Conservation (phyloP, 2,113 vertebrate species). For the Anas platyrhynchos region DNA sequence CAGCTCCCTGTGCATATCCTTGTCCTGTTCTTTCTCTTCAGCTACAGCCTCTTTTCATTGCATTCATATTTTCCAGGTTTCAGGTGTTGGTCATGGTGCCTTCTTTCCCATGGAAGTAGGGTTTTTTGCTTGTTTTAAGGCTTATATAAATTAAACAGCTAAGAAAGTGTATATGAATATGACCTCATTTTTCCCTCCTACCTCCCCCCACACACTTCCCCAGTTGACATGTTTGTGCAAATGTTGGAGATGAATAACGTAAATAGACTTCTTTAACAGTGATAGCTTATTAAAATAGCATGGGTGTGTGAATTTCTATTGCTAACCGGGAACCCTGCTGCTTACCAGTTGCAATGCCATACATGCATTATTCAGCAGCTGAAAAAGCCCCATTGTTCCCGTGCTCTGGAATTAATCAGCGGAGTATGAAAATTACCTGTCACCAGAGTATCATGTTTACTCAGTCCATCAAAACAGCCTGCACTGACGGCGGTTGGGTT, state of each 20-base stretch:
- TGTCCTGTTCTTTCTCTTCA: neutral
- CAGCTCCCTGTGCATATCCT: neutral
- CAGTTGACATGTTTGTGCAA: slow-evolving; percentile 68
- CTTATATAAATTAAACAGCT: slow-evolving; percentile 67
- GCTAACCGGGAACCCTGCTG: slow-evolving; percentile 64
- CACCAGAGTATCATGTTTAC: slow-evolving; percentile 59
- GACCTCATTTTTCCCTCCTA: slow-evolving; percentile 69
- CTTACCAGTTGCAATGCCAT: slow-evolving; percentile 51
- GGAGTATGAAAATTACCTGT: slow-evolving; percentile 67
- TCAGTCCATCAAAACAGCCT: slow-evolving; percentile 47
- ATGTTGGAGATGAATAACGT: slow-evolving; percentile 67
- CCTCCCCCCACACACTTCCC: slow-evolving; percentile 71
- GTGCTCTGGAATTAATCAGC: slow-evolving; percentile 67
- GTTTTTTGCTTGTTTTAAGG: slow-evolving; percentile 27
- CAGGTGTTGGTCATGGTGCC: neutral
- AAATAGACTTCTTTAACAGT: slow-evolving; percentile 68
- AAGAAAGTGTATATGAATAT: slow-evolving; percentile 62
- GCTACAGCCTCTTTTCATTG: neutral
- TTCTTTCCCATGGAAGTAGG: neutral
- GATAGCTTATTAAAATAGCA: slow-evolving; percentile 74
- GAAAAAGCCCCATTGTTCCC: slow-evolving; percentile 63
- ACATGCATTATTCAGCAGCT: slow-evolving; percentile 66
- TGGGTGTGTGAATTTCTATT: slow-evolving; percentile 63
- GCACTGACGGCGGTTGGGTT: neutral
- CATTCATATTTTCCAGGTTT: neutral